Conservation (phyloP, 2,888 invertebrate genomes). For the Brachypalpus laphriformis region DNA sequence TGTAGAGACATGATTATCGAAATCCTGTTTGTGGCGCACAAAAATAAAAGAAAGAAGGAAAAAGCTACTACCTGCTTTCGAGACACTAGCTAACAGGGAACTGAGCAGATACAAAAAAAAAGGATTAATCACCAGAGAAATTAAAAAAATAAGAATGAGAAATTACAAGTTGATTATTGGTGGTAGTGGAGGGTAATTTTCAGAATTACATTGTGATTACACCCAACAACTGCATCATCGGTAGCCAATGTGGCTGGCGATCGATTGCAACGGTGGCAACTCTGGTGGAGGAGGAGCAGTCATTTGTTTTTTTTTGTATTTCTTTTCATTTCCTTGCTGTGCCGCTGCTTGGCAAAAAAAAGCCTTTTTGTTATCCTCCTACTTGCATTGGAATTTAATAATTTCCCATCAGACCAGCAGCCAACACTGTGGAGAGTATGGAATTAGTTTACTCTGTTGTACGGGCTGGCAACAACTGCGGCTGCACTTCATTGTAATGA, state of each 20-base stretch:
- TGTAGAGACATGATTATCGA: slow-evolving; percentile 52
- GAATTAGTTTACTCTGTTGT: slow-evolving; percentile 60
- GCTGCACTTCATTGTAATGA: slow-evolving; percentile 74
- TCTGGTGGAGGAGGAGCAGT: slow-evolving; percentile 59
- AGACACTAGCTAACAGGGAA: not conserved
- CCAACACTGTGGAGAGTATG: slow-evolving; percentile 29
- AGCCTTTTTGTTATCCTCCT: slow-evolving; percentile 68
- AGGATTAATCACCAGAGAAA: slow-evolving; percentile 71
- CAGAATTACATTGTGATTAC: slow-evolving; percentile 73
- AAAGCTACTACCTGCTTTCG: not conserved
- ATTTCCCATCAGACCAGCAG: slow-evolving; percentile 56
- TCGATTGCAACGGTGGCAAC: slow-evolving; percentile 43
- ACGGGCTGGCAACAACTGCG: slow-evolving; percentile 64
- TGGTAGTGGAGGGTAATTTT: slow-evolving; percentile 73
- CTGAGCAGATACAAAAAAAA: not conserved
- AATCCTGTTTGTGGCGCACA: slow-evolving; percentile 59
- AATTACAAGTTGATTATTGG: slow-evolving; percentile 74
- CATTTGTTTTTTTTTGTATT: slow-evolving; percentile 2
- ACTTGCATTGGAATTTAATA: slow-evolving; percentile 74
- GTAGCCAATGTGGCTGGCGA: slow-evolving; percentile 59
- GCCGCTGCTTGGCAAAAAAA: slow-evolving; percentile 13
- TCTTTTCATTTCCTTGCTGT: slow-evolving; percentile 35
- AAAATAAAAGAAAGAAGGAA: not conserved
- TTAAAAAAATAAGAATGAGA: slow-evolving; percentile 69
- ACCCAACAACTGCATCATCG: slow-evolving; percentile 54